A percentile compares a stretch with the other conserved stretches of the same genome.
Evolutionary conservation across 53 echinoderm and acorn worm species (phyloP).

Genomic region (Astropecten irregularis): DNA sequence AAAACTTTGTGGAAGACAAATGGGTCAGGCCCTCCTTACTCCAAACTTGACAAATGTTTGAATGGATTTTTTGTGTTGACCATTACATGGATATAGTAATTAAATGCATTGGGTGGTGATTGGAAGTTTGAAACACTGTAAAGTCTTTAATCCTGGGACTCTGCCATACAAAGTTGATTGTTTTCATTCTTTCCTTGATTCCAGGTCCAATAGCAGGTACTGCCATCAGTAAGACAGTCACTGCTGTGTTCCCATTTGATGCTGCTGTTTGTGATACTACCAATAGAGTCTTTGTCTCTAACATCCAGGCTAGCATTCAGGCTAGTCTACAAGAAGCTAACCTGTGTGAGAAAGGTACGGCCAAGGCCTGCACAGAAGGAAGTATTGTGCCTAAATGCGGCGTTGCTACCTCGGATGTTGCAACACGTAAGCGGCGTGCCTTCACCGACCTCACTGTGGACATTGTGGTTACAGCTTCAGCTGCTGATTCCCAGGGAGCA

Average conservation of each 20-base stretch:
- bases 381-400: slow-evolving; percentile 47
- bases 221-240: slow-evolving; percentile 58
- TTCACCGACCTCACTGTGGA: slow-evolving; percentile 69
- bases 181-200: background rate
- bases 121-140: too few species aligned
- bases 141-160: too few species aligned
- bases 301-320: slow-evolving; percentile 47
- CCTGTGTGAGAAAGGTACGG: slow-evolving; percentile 36
- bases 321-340: background rate
- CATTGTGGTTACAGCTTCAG: slow-evolving; percentile 57
- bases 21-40: too few species aligned
- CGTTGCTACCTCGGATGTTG: background rate
- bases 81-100: too few species aligned
- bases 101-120: too few species aligned
- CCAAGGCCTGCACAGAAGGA: slow-evolving; percentile 46
- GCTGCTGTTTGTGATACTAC: slow-evolving; percentile 22
- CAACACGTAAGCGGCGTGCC: slow-evolving; percentile 15
- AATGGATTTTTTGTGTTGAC: too few species aligned
- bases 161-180: background rate
- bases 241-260: slow-evolving; percentile 62
- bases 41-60: too few species aligned
- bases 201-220: slow-evolving; percentile 59
- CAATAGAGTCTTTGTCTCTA: slow-evolving; percentile 24
- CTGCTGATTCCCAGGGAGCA: background rate
- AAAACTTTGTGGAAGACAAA: too few species aligned